A percentile compares a stretch with the other conserved stretches of the same genome.
Evolutionary conservation across 2,888 invertebrate genomes (phyloP).

Genomic region (Drosophila kanekoi): DNA sequence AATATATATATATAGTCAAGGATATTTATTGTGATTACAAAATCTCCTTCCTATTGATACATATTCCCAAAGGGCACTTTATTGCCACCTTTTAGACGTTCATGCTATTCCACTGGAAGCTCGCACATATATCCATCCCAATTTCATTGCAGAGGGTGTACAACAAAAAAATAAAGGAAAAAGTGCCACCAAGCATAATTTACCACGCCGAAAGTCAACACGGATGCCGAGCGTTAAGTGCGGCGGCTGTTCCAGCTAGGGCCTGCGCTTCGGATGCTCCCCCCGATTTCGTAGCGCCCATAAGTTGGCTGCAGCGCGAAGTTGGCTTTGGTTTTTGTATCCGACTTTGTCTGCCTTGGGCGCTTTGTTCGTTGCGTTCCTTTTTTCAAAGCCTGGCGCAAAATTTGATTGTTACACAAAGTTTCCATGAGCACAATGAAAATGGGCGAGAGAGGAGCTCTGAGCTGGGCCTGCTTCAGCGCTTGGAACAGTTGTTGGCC

Average conservation of each 20-base stretch:
- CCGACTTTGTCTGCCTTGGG: constrained; percentile 25
- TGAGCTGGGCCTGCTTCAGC: background rate
- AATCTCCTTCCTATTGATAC: too few relatives aligned
- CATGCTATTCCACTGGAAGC: too few relatives aligned
- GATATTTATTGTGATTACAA: too few relatives aligned
- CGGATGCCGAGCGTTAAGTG: constrained; percentile 64
- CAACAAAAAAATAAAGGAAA: constrained; percentile 7
- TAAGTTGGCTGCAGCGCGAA: constrained; percentile 53
- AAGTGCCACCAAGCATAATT: constrained; percentile 45
- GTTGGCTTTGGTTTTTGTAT: constrained; percentile 36
- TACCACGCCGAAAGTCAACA: constrained; percentile 55
- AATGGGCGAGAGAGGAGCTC: constrained; percentile 10
- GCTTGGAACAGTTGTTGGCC: background rate
- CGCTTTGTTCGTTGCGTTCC: constrained; percentile 23
- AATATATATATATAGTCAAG: too few relatives aligned
- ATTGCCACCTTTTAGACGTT: too few relatives aligned
- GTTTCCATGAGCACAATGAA: constrained; percentile 66
- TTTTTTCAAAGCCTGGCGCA: constrained; percentile 26
- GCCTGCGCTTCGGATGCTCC: background rate
- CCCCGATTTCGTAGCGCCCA: constrained; percentile 24
- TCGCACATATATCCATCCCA: background rate
- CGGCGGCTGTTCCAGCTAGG: constrained; percentile 40
- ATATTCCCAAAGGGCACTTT: too few relatives aligned
- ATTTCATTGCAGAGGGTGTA: constrained; percentile 9
- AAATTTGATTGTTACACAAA: constrained; percentile 68